Conservation (phyloP, 1,140 invertebrate genomes). For the Euglossa dilemma region DNA sequence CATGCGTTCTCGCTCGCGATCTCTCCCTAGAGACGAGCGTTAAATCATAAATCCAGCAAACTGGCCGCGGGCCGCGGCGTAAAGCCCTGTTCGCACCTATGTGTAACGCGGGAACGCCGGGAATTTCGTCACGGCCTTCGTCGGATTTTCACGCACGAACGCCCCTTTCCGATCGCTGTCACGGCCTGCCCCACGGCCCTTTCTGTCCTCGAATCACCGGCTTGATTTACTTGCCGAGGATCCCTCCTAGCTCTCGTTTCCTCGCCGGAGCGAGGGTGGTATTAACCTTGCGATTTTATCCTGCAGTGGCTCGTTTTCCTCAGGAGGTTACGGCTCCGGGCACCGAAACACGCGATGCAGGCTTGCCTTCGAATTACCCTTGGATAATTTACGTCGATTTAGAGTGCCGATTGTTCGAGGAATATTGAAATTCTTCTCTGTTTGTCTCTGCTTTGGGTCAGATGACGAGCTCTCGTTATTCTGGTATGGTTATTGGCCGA, state of each 20-base stretch:
- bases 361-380: no score
- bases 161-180: background rate
- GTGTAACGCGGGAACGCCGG: constrained; percentile 31
- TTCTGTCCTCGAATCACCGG: background rate
- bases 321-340: no score
- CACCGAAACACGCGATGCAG: no score
- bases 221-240: background rate
- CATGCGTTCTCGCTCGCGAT: background rate
- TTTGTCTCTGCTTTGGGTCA: no score
- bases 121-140: constrained; percentile 71
- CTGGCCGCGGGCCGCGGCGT: constrained; percentile 66
- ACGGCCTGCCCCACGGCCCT: constrained; percentile 3
- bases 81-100: constrained; percentile 69
- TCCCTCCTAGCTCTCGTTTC: background rate
- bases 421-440: no score
- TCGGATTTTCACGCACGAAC: constrained; percentile 41
- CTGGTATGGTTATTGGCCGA: no score
- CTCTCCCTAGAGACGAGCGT: constrained; percentile 68
- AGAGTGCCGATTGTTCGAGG: no score
- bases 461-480: no score
- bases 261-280: no score
- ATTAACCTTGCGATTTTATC: background rate
- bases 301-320: no score
- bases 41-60: constrained; percentile 78
- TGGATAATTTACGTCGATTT: no score